Percentiles rank a stretch among this genome's conserved stretches.
Conservation (phyloP, 2,113 vertebrate species). For the Polypterus bichir region DNA sequence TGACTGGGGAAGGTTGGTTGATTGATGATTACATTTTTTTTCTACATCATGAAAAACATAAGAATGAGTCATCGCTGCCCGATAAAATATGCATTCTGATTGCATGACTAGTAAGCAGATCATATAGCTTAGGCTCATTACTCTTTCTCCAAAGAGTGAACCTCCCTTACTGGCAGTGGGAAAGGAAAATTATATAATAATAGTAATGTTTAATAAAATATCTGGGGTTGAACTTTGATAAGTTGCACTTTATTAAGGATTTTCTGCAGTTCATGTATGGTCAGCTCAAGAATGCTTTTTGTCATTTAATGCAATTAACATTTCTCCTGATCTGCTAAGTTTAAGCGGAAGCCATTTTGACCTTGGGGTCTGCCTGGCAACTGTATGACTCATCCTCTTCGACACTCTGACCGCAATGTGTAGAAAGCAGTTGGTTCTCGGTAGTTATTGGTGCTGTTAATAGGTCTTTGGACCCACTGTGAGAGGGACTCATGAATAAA, state of each 20-base stretch:
- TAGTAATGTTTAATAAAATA: too few relatives aligned
- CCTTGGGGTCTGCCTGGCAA: conserved; percentile 5
- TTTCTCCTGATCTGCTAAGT: not conserved
- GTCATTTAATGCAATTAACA: conserved; percentile 2
- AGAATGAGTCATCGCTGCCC: conserved; percentile 54
- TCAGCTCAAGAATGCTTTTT: not conserved
- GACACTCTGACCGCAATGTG: not conserved
- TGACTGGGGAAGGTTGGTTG: conserved; percentile 23
- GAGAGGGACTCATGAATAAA: not conserved
- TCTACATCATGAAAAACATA: conserved; percentile 34
- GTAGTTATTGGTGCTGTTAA: not conserved
- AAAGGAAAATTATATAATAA: too few relatives aligned
- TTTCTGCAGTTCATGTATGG: too few relatives aligned
- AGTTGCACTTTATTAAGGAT: too few relatives aligned
- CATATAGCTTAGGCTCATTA: conserved; percentile 7
- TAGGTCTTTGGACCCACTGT: not conserved
- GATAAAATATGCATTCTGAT: conserved; percentile 36
- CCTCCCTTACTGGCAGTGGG: too few relatives aligned
- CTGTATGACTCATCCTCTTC: conserved; percentile 1
- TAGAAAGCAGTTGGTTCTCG: not conserved
- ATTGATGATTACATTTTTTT: conserved; percentile 42
- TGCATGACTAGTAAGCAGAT: conserved; percentile 28
- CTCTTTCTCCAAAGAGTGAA: not conserved
- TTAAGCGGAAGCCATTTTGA: not conserved
- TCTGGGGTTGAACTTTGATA: too few relatives aligned